Evolutionary conservation across 2,888 invertebrate species (phyloP).

Genomic region (Ypsolopha scabrella): DNA sequence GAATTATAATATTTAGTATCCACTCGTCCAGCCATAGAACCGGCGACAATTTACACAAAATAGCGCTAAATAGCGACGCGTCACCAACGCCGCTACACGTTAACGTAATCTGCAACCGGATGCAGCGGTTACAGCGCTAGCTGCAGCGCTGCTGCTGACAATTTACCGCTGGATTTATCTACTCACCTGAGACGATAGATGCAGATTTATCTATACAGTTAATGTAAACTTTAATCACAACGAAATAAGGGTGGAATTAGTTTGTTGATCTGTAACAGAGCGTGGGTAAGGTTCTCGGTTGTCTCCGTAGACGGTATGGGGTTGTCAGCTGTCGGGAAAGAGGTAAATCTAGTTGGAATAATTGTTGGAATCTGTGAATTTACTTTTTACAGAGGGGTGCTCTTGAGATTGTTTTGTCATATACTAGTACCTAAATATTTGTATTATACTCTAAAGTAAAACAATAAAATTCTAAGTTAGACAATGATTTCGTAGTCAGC

Average conservation of each 20-base stretch:
- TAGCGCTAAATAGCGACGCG: too few species aligned
- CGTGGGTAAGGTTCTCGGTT: background rate
- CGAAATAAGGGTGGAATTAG: background rate
- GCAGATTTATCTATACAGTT: background rate
- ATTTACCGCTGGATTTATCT: constrained; percentile 2
- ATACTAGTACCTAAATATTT: too few species aligned
- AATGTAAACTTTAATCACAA: background rate
- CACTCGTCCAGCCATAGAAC: too few species aligned
- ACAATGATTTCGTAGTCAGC: too few species aligned
- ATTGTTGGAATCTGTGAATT: background rate
- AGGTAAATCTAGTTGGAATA: background rate
- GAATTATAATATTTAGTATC: too few species aligned
- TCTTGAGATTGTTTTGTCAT: too few species aligned
- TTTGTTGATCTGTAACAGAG: background rate
- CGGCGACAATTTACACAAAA: too few species aligned
- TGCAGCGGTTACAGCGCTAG: background rate
- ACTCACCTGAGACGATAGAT: background rate
- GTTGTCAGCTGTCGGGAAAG: background rate
- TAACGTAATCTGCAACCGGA: background rate
- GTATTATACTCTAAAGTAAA: too few species aligned
- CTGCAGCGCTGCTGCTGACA: background rate
- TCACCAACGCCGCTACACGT: background rate
- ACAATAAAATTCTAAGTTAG: too few species aligned
- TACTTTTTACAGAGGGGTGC: background rate
- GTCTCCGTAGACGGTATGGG: background rate